Evolutionary conservation across 2,113 vertebrate species (phyloP).

Genomic region (Neomonachus schauinslandi): DNA sequence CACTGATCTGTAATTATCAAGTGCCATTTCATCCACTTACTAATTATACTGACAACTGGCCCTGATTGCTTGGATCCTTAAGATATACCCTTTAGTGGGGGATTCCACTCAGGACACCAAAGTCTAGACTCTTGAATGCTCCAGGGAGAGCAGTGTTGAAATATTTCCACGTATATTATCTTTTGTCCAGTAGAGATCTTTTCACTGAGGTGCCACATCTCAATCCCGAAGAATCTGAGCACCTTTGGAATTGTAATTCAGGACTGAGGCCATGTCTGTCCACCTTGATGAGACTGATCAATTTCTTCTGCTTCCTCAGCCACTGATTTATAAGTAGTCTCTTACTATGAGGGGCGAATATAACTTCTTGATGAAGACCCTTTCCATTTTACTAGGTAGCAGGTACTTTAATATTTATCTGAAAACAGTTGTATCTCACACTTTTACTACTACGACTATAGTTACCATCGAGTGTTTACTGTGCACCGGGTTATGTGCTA

Average conservation of each 20-base stretch:
- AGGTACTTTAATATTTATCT: conserved; percentile 15
- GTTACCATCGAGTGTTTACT: neutral
- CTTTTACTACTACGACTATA: neutral
- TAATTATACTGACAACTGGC: neutral
- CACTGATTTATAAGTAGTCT: neutral
- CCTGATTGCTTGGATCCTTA: neutral
- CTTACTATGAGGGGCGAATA: neutral
- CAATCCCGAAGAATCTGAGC: conserved; percentile 7
- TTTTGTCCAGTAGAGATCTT: neutral
- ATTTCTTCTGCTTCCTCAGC: neutral
- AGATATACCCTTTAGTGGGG: neutral
- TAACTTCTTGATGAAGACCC: conserved; percentile 20
- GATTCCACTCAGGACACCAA: neutral
- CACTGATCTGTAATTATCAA: neutral
- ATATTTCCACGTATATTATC: neutral
- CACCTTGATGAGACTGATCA: neutral
- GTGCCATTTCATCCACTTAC: neutral
- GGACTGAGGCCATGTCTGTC: neutral
- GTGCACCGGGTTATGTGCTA: neutral
- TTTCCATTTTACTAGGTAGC: neutral
- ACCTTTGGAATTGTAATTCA: neutral
- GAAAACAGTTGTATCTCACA: neutral
- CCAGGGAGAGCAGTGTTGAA: neutral
- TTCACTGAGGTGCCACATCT: neutral
- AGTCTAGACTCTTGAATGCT: neutral